phyloP scores from a whole-genome alignment of 2,888 invertebrate genomes.

The Melolontha melolontha region DNA sequence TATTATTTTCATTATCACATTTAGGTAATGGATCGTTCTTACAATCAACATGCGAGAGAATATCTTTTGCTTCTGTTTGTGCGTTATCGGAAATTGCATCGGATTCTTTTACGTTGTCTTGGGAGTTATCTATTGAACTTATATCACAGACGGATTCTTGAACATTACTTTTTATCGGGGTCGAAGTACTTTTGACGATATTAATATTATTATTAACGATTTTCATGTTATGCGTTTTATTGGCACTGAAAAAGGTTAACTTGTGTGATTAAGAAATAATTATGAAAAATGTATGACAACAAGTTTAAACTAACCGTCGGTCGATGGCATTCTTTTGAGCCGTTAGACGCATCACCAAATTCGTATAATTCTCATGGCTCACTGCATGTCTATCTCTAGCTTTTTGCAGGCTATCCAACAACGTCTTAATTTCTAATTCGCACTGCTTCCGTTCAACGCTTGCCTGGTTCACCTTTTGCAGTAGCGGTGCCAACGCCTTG shows the following conservation, averaged over 20 bases:
- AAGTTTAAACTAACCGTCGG: slow-evolving; percentile 56
- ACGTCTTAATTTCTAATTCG: slow-evolving; percentile 58
- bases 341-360: slow-evolving; percentile 57
- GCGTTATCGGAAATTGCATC: slow-evolving; percentile 4
- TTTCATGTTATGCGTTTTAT: slow-evolving; percentile 20
- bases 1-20: slow-evolving; percentile 12
- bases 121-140: slow-evolving; percentile 30
- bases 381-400: slow-evolving; percentile 56
- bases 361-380: slow-evolving; percentile 57
- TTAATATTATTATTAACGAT: slow-evolving; percentile 4
- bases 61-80: slow-evolving; percentile 8
- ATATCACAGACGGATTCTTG: slow-evolving; percentile 40
- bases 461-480: slow-evolving; percentile 60
- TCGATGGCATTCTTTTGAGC: slow-evolving; percentile 59
- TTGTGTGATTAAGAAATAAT: slow-evolving; percentile 8
- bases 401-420: slow-evolving; percentile 57
- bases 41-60: neutral
- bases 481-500: slow-evolving; percentile 60
- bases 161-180: slow-evolving; percentile 34
- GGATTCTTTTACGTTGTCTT: slow-evolving; percentile 15
- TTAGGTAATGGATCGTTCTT: slow-evolving; percentile 12
- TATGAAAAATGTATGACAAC: neutral
- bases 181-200: slow-evolving; percentile 38
- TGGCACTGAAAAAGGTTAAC: slow-evolving; percentile 24
- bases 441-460: slow-evolving; percentile 59